phyloP scores from a whole-genome alignment of 2,888 invertebrate genomes.

The Hypomecis atomaria region DNA sequence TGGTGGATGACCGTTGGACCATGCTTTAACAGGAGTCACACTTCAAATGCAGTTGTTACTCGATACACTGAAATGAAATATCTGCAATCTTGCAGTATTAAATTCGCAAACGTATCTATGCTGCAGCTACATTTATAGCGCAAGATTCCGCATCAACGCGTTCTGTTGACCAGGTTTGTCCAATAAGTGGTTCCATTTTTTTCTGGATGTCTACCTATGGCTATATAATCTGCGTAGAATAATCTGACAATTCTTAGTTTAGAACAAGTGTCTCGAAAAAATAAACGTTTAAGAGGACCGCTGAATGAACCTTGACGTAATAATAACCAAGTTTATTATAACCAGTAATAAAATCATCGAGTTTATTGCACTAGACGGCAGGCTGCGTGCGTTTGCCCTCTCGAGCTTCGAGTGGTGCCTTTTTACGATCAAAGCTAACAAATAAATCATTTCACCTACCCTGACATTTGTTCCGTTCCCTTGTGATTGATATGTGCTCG shows the following conservation, averaged over 20 bases:
- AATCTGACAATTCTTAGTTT: no score
- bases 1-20: slow-evolving; percentile 71
- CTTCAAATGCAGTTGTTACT: slow-evolving; percentile 71
- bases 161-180: neutral
- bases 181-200: no score
- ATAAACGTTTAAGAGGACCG: slow-evolving; percentile 29
- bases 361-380: slow-evolving; percentile 63
- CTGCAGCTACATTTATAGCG: neutral
- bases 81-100: slow-evolving; percentile 50
- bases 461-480: slow-evolving; percentile 48
- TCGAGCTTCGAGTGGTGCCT: slow-evolving; percentile 65
- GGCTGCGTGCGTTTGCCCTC: slow-evolving; percentile 58
- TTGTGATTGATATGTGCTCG: slow-evolving; percentile 37
- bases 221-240: no score
- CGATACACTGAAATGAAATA: slow-evolving; percentile 70
- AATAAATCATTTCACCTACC: slow-evolving; percentile 67
- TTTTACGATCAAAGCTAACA: slow-evolving; percentile 63
- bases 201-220: no score
- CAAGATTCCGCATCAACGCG: slow-evolving; percentile 5
- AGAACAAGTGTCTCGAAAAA: slow-evolving; percentile 6
- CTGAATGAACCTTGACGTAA: slow-evolving; percentile 53
- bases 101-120: slow-evolving; percentile 15
- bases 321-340: slow-evolving; percentile 60
- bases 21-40: slow-evolving; percentile 77
- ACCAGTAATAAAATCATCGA: slow-evolving; percentile 61